Percentiles rank a stretch among this genome's conserved stretches.
These are phyloP conservation scores for Saccostrea echinata DNA, from an alignment of 1,140 invertebrate genomes.

Conservation along the genomic window DNA sequence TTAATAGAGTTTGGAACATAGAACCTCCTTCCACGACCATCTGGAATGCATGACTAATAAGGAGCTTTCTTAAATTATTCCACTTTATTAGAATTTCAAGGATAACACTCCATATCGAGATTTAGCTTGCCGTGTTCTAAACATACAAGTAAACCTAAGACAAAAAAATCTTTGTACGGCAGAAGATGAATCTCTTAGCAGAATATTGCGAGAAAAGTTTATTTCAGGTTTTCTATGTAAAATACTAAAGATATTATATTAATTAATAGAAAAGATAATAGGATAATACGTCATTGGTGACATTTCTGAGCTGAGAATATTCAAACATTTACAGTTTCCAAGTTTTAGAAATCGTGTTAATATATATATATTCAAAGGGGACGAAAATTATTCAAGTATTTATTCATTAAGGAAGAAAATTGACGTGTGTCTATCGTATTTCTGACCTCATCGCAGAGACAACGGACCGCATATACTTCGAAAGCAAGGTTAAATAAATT, in stretches of 20 bases:
- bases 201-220: background rate
- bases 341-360: background rate
- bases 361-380: background rate
- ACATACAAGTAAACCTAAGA: background rate
- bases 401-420: background rate
- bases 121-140: background rate
- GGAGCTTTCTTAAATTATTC: constrained; percentile 4
- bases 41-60: constrained; percentile 16
- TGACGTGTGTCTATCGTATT: background rate
- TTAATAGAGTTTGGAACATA: background rate
- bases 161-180: background rate
- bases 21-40: background rate
- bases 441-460: background rate
- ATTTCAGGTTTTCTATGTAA: background rate
- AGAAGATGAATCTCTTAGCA: too few relatives aligned
- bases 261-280: background rate
- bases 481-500: background rate
- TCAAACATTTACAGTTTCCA: background rate
- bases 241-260: background rate
- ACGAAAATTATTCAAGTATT: background rate
- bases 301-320: background rate
- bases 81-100: background rate
- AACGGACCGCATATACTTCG: background rate
- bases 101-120: background rate
- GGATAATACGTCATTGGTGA: background rate